Percentiles rank a stretch among this genome's conserved stretches.
phyloP scores from a whole-genome alignment of 2,113 vertebrate species.

The Nannobrachium achirus region DNA sequence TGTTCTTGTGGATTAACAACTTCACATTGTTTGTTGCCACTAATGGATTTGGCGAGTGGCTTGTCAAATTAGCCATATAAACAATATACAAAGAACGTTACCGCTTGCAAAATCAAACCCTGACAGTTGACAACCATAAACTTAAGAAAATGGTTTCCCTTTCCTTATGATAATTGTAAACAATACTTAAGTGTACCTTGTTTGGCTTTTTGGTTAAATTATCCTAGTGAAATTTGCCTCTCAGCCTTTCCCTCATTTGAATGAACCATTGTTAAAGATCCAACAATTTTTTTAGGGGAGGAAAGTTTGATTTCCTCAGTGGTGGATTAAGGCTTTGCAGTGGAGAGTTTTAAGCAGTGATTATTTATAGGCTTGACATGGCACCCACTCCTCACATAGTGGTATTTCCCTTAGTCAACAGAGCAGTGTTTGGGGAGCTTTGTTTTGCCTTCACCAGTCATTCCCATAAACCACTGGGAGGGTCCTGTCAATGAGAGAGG shows the following conservation, averaged over 20 bases:
- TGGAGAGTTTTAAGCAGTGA: constrained; percentile 62
- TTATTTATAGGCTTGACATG: constrained; percentile 77
- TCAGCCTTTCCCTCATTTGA: constrained; percentile 40
- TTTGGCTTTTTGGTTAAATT: constrained; percentile 39
- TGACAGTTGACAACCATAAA: constrained; percentile 27
- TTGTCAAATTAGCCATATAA: constrained; percentile 43
- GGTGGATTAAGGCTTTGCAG: constrained; percentile 54
- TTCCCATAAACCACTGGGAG: constrained; percentile 55
- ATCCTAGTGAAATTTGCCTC: constrained; percentile 26
- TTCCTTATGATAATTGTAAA: constrained; percentile 46
- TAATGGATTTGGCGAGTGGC: constrained; percentile 35
- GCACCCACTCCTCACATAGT: constrained; percentile 71
- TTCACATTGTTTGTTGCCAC: constrained; percentile 31
- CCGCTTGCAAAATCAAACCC: constrained; percentile 12
- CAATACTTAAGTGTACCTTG: constrained; percentile 27
- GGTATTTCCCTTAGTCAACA: constrained; percentile 79
- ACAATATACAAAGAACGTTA: constrained; percentile 34
- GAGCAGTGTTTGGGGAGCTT: constrained; percentile 72
- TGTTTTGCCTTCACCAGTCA: constrained; percentile 57
- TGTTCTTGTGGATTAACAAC: constrained; percentile 40
- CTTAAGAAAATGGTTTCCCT: constrained; percentile 29
- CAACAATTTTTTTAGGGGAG: constrained; percentile 58
- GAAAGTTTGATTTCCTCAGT: constrained; percentile 40
- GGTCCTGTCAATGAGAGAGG: constrained; percentile 34
- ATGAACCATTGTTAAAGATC: constrained; percentile 64